Evolutionary conservation across 92 coral and sea anemone species (phyloP), one percentile per base, ranked within the genome.

Genomic region (Pocillopora grandis): DNA sequence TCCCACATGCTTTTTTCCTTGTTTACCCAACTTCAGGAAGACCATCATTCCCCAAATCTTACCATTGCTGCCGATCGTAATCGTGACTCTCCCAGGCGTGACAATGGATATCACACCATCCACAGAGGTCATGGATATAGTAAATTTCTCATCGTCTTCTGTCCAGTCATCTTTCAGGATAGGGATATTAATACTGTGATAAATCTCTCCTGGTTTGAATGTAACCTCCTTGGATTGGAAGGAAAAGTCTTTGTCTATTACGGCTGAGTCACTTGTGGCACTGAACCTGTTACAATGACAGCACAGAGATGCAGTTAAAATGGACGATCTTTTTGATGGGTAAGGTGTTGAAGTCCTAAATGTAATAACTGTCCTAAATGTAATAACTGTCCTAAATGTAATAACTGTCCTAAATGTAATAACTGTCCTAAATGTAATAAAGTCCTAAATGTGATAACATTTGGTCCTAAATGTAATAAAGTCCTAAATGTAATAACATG

Each of bases 141-240:
- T 74, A 33, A 74, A 74, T 31, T 13, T 20, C 27, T 74, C 78
- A 6, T 74, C 62, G 5, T 58, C 78, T 58, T 74, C 78, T 23
- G 78, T 74, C 10, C 8, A 74, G 42, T 74, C 63, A n/a, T 74
- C 78, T 49, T 62, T 74, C 27, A 74, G 23, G 78, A 74, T 74
- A 31, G 62, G 18, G 16, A 74, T 18, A 21, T 56, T n/a, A 17
- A 74, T n/a, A 48, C 37, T 74, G 64, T 1, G 18, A 74, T 52
- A 49, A n/a, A 52, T 48, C 2, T n/a, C 78, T 12, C 78, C 78
- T 20, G 78, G 78, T 16, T 20, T 74, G 63, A 74, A 56, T 23
- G 49, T 11, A 11, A 55, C 19, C 8, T 74, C 78, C 5, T 9
- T 27, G 37, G 42, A 2, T 4, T 1, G 23, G 11, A 56, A 74